Evolutionary conservation across 30 jellyfish, hydroid and myxozoan species (phyloP).

Genomic region (Nemopilema nomurai): DNA sequence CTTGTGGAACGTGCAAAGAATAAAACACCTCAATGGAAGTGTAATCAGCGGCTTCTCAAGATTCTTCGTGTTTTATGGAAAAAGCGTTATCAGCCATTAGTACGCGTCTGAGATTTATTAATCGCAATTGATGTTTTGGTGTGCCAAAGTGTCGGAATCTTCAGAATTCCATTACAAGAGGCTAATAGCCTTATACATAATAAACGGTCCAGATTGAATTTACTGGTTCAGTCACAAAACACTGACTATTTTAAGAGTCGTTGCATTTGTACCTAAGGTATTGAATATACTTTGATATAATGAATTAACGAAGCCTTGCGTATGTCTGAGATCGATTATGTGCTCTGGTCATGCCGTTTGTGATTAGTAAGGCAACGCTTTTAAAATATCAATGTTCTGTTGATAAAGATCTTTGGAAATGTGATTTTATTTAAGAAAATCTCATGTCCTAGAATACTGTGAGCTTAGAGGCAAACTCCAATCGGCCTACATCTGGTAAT

Average conservation of each 20-base stretch:
- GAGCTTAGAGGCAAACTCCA: neutral
- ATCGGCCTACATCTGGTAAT: neutral
- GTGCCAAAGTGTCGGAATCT: neutral
- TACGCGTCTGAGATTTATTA: neutral
- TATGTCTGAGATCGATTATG: too few species aligned
- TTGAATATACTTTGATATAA: too few species aligned
- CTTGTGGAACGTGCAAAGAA: neutral
- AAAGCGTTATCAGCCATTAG: neutral
- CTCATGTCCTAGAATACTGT: too few species aligned
- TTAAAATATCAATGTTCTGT: too few species aligned
- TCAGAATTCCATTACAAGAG: neutral
- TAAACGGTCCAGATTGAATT: neutral
- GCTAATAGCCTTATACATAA: neutral
- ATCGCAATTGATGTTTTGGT: neutral
- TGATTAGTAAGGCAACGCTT: too few species aligned
- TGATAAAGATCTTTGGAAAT: too few species aligned
- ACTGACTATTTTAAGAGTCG: too few species aligned
- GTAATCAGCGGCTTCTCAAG: neutral
- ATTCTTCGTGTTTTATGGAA: neutral
- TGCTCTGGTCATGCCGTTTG: too few species aligned
- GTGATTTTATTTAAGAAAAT: too few species aligned
- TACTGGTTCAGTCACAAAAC: too few species aligned
- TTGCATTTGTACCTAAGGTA: too few species aligned
- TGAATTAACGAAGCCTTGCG: too few species aligned
- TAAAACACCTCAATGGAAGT: neutral